phyloP scores from a whole-genome alignment of 2,888 invertebrate genomes.

The Thera obeliscata region DNA sequence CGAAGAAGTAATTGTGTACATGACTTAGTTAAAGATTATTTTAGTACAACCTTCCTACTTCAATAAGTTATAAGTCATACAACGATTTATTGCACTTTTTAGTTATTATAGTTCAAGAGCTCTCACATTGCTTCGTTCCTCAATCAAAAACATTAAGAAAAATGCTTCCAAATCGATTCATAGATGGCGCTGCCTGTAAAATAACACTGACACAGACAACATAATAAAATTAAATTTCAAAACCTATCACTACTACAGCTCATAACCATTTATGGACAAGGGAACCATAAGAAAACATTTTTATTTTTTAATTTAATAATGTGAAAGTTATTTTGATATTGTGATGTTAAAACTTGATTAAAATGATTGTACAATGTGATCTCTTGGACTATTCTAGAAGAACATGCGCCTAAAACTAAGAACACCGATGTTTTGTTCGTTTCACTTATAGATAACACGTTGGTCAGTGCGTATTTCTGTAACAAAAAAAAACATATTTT shows the following conservation, averaged over 20 bases:
- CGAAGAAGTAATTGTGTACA: no score
- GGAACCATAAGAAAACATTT: no score
- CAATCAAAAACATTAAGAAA: no score
- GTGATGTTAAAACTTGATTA: not conserved
- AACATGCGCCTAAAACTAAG: constrained; percentile 38
- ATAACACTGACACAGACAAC: no score
- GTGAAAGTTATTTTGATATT: not conserved
- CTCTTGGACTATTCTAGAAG: constrained; percentile 21
- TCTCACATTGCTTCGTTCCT: not conserved
- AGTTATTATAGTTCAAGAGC: not conserved
- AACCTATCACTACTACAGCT: no score
- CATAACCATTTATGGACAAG: no score
- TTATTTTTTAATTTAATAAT: no score
- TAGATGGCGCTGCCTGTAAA: no score
- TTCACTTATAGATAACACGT: not conserved
- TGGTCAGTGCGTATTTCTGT: not conserved
- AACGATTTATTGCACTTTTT: constrained; percentile 11
- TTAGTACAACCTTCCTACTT: constrained; percentile 5
- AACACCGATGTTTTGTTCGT: constrained; percentile 26
- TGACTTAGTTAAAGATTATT: not conserved
- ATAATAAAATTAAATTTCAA: no score
- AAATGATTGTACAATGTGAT: not conserved
- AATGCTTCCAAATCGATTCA: no score
- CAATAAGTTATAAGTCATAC: not conserved
- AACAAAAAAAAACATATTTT: not conserved